A percentile compares a stretch with the other conserved stretches of the same genome.
Evolutionary conservation across 35 echinoderm and acorn worm genomes (phyloP).

Genomic region (Stichopus chloronotus): DNA sequence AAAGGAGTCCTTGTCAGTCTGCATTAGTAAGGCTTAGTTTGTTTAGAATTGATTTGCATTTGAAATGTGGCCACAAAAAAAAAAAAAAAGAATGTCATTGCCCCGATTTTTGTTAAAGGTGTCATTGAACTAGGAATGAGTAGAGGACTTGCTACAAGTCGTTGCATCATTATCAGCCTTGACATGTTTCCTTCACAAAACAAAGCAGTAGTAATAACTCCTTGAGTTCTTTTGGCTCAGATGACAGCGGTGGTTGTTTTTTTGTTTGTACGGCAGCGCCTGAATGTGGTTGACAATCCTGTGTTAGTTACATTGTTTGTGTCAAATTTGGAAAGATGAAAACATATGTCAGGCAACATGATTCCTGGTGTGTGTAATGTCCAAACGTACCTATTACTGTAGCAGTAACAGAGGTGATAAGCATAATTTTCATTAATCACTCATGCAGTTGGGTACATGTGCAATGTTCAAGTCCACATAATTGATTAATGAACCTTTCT

Average conservation of each 20-base stretch:
- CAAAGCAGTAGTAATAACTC: background rate
- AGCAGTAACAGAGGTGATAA: too few relatives aligned
- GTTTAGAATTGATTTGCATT: slow-evolving; percentile 52
- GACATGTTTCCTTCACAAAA: slow-evolving; percentile 2
- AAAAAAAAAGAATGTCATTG: slow-evolving; percentile 23
- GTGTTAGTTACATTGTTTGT: background rate
- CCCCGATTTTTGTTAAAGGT: slow-evolving; percentile 35
- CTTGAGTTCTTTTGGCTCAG: too few relatives aligned
- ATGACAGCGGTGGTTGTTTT: background rate
- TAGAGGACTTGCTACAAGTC: slow-evolving; percentile 27
- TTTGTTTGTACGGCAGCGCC: background rate
- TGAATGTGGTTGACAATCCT: too few relatives aligned
- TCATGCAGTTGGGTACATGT: too few relatives aligned
- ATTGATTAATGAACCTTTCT: too few relatives aligned
- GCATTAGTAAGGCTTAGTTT: slow-evolving; percentile 21
- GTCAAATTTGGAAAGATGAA: background rate
- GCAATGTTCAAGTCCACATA: too few relatives aligned
- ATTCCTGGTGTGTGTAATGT: background rate
- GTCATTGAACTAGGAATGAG: slow-evolving; percentile 34
- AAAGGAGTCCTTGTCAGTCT: slow-evolving; percentile 30
- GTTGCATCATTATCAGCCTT: background rate
- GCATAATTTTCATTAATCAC: too few relatives aligned
- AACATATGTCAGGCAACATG: background rate
- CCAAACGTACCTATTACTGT: too few relatives aligned
- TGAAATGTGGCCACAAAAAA: background rate